Evolutionary conservation across 2,113 vertebrate species (phyloP).

Genomic region (Pelvicachromis taeniatus): DNA sequence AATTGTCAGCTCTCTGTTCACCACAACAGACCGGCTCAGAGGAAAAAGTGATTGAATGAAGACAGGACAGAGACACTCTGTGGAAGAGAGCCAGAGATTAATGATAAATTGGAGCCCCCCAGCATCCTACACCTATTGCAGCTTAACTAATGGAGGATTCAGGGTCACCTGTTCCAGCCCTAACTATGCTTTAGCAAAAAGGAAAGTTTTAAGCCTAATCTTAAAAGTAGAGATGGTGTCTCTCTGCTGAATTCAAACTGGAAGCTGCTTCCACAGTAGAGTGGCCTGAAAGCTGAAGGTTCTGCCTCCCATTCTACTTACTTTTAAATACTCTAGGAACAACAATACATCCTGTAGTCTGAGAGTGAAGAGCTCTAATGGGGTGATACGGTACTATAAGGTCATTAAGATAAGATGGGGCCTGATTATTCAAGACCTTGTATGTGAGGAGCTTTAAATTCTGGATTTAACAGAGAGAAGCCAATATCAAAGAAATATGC

Average conservation of each 20-base stretch:
- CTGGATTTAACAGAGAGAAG: background rate
- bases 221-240: background rate
- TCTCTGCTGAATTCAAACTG: background rate
- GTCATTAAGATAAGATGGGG: no score
- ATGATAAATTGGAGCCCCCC: background rate
- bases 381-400: no score
- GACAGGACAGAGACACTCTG: background rate
- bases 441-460: background rate
- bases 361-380: no score
- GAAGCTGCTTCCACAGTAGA: background rate
- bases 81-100: background rate
- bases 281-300: background rate
- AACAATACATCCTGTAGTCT: no score
- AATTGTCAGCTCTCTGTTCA: background rate
- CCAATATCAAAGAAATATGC: background rate
- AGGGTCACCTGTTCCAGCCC: background rate
- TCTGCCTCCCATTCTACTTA: background rate
- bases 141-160: no score
- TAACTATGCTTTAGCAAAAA: background rate
- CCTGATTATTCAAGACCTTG: no score
- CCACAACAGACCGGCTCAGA: background rate
- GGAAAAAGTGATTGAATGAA: background rate
- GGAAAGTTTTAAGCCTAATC: background rate
- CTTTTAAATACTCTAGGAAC: no score
- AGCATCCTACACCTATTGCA: background rate